These are phyloP conservation scores for Choristoneura fumiferana DNA, from an alignment of 1,140 invertebrate genomes.

Conservation along the genomic window DNA sequence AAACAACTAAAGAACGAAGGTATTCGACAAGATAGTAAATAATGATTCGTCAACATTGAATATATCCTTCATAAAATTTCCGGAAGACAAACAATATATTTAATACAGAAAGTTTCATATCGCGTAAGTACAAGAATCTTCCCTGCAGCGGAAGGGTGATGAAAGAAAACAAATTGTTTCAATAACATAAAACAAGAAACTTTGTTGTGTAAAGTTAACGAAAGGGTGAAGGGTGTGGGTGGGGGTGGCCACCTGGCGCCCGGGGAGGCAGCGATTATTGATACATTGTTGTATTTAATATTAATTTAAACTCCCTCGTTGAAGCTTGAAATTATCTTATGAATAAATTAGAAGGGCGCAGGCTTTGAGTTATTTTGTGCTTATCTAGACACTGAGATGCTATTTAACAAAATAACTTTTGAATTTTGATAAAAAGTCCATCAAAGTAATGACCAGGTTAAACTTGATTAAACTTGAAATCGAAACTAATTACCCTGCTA, in stretches of 20 bases:
- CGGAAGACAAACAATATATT: neutral
- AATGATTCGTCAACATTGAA: neutral
- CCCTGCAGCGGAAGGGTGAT: conserved; percentile 49
- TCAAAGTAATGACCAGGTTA: too few species aligned
- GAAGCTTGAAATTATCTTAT: conserved; percentile 13
- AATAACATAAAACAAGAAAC: conserved; percentile 70
- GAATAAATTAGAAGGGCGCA: conserved; percentile 15
- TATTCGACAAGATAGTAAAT: too few species aligned
- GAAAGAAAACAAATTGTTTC: conserved; percentile 73
- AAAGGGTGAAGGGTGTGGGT: conserved; percentile 37
- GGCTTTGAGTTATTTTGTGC: neutral
- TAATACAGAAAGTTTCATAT: conserved; percentile 21
- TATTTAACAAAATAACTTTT: too few species aligned
- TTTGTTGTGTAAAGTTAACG: conserved; percentile 56
- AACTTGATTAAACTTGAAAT: too few species aligned
- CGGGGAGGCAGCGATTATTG: conserved; percentile 26
- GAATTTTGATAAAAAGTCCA: too few species aligned
- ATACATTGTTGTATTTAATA: conserved; percentile 37
- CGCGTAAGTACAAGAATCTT: conserved; percentile 38
- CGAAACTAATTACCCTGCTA: too few species aligned
- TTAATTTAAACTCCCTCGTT: conserved; percentile 25
- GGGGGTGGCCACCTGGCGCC: conserved; percentile 19
- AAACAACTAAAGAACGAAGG: too few species aligned
- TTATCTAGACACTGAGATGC: too few species aligned
- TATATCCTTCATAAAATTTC: too few species aligned